Conservation (phyloP, 2,797 vertebrate genomes). For the Microctenopoma lineatum region DNA sequence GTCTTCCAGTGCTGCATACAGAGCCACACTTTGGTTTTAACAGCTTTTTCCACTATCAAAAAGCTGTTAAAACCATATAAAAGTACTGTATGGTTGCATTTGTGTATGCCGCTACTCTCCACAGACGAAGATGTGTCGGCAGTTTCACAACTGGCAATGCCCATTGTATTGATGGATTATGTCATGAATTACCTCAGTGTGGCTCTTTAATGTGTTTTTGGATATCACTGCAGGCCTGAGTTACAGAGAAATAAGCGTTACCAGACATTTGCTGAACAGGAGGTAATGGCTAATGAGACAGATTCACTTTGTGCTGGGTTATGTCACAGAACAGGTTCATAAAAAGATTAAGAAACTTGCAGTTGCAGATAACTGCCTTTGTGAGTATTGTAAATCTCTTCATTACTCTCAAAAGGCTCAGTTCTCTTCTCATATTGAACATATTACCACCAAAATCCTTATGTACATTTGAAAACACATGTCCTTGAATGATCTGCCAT, state of each 20-base stretch:
- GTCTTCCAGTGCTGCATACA: no score
- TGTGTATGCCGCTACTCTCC: neutral
- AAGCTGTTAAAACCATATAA: neutral
- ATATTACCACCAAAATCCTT: no score
- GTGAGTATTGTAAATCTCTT: no score
- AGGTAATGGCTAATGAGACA: no score
- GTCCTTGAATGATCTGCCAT: no score
- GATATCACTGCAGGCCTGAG: neutral
- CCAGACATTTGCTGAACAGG: neutral
- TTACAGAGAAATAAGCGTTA: neutral
- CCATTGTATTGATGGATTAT: conserved; percentile 5
- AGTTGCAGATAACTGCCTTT: no score
- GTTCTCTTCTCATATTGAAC: no score
- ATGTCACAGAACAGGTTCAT: no score
- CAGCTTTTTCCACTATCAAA: neutral
- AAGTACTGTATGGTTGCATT: neutral
- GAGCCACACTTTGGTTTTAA: neutral
- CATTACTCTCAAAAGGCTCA: no score
- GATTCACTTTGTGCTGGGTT: no score
- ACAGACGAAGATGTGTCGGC: neutral
- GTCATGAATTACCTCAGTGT: conserved; percentile 7
- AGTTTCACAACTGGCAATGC: conserved; percentile 3
- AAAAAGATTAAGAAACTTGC: no score
- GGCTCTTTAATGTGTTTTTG: conserved; percentile 8
- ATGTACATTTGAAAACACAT: no score